phyloP scores from a whole-genome alignment of 2,888 invertebrate genomes.

The Slavum lentiscoides region DNA sequence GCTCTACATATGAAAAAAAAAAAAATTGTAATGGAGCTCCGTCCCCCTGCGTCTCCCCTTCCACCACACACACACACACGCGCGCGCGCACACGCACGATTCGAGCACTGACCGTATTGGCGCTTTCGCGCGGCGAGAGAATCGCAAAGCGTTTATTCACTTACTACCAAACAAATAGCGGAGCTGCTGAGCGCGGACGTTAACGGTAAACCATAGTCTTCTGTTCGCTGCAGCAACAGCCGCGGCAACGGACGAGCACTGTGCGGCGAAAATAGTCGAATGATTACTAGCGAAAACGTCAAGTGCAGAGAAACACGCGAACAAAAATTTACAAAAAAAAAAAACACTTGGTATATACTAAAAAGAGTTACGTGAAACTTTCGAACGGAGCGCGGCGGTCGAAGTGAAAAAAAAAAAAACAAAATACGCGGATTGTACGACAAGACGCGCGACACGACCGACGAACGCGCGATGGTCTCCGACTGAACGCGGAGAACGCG shows the following conservation, averaged over 20 bases:
- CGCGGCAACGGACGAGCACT: not conserved
- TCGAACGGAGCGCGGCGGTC: slow-evolving; percentile 12
- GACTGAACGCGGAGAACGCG: slow-evolving; percentile 47
- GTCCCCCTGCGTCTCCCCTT: no score
- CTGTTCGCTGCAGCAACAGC: no score
- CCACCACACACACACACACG: no score
- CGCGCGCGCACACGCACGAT: no score
- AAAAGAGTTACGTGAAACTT: not conserved
- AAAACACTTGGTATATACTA: no score
- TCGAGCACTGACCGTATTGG: no score
- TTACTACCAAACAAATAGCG: no score
- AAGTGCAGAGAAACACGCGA: not conserved
- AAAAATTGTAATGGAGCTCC: no score
- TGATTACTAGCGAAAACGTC: not conserved
- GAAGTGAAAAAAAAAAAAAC: not conserved
- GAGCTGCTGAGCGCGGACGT: not conserved
- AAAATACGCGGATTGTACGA: not conserved
- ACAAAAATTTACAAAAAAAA: not conserved
- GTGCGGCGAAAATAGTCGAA: not conserved
- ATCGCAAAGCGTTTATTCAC: no score
- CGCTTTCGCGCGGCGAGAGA: no score
- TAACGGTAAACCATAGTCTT: slow-evolving; percentile 14
- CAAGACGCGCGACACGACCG: slow-evolving; percentile 4
- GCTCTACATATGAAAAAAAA: no score
- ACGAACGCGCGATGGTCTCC: slow-evolving; percentile 9